Conservation (phyloP, 2,797 vertebrate genomes). For the Hoplostethus mediterraneus region DNA sequence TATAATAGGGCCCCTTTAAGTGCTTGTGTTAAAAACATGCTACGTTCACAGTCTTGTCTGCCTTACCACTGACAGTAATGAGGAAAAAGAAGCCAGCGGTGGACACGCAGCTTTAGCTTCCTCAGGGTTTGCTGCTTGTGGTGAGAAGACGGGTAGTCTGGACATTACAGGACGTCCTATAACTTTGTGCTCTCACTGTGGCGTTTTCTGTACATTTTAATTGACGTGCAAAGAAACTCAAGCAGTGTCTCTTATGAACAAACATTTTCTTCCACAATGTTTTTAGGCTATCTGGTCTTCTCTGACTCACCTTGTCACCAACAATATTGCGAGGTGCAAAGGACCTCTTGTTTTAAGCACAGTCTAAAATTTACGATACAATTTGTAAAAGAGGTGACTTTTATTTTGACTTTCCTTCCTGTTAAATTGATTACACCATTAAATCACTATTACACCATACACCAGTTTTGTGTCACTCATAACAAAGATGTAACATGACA, state of each 20-base stretch:
- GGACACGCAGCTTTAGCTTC: background rate
- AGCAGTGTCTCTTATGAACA: background rate
- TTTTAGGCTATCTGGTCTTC: background rate
- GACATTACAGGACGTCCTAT: background rate
- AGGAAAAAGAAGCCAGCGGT: background rate
- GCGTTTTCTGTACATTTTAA: background rate
- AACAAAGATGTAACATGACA: conserved; percentile 59
- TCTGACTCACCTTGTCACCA: background rate
- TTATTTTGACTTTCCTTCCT: conserved; percentile 31
- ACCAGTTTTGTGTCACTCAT: conserved; percentile 33
- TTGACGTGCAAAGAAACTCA: background rate
- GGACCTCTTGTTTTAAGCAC: background rate
- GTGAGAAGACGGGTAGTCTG: background rate
- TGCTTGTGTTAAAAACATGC: background rate
- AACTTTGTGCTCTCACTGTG: background rate
- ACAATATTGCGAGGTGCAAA: background rate
- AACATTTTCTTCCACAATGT: background rate
- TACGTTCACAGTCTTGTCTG: background rate
- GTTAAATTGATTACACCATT: no score
- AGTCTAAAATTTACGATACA: background rate
- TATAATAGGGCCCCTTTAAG: no score
- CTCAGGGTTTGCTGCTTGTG: conserved; percentile 3
- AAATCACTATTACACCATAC: conserved; percentile 12
- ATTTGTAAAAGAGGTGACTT: conserved; percentile 6
- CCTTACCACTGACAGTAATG: background rate